Evolutionary conservation across 2,888 invertebrate genomes (phyloP).

Genomic region (Euplexia lucipara): DNA sequence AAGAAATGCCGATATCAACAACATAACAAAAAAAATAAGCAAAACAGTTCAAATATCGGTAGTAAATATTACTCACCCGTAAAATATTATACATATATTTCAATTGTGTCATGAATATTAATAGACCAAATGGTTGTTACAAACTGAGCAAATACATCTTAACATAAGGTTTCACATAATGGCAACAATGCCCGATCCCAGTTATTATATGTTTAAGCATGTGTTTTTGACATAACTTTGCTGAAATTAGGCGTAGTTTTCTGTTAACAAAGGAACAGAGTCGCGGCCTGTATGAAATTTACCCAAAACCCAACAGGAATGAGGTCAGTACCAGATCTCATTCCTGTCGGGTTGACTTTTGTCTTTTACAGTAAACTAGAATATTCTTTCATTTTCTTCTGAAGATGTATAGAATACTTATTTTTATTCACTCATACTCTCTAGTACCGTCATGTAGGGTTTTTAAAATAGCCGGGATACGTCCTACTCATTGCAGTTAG

Average conservation of each 20-base stretch:
- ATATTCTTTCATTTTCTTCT: no score
- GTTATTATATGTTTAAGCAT: constrained; percentile 72
- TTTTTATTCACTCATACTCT: no score
- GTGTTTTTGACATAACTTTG: constrained; percentile 68
- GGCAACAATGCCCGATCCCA: constrained; percentile 41
- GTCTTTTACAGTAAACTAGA: no score
- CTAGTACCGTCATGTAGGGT: no score
- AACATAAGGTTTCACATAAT: constrained; percentile 50
- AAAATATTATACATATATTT: constrained; percentile 53
- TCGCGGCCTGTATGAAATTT: no score
- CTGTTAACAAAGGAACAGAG: constrained; percentile 19
- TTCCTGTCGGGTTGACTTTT: no score
- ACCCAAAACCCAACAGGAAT: no score
- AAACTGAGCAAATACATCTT: constrained; percentile 75
- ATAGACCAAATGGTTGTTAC: constrained; percentile 76
- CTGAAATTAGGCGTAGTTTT: constrained; percentile 30
- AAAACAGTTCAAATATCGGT: constrained; percentile 31
- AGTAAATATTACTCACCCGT: constrained; percentile 53
- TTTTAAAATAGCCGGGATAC: no score
- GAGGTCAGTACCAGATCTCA: no score
- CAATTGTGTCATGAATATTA: constrained; percentile 81
- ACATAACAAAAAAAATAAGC: constrained; percentile 38
- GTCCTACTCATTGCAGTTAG: no score
- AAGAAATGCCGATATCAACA: constrained; percentile 31
- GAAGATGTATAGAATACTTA: no score